A percentile compares a stretch with the other conserved stretches of the same genome.
These are phyloP conservation scores for Cyrtorhinus lividipennis DNA, from an alignment of 1,140 invertebrate genomes.

Conservation along the genomic window DNA sequence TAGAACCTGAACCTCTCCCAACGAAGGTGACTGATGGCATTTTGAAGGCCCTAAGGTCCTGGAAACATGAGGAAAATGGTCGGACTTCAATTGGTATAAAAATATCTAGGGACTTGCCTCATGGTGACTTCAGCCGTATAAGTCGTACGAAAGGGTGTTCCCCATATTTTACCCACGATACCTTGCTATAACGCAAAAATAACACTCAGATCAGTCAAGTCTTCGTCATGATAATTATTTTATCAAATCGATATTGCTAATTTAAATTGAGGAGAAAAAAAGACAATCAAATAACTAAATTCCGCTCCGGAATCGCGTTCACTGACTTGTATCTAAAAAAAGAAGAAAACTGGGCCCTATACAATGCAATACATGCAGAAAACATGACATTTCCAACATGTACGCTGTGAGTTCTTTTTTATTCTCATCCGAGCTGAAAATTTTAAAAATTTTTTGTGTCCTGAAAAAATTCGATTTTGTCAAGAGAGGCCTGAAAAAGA, in stretches of 20 bases:
- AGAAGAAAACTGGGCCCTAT: not conserved
- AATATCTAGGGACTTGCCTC: slow-evolving; percentile 21
- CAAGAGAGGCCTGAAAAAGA: not conserved
- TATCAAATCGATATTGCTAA: slow-evolving; percentile 11
- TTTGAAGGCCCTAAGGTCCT: slow-evolving; percentile 7
- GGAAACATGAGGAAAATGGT: slow-evolving; percentile 14
- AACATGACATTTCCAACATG: too few species aligned
- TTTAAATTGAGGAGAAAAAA: slow-evolving; percentile 17
- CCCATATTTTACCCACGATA: slow-evolving; percentile 26
- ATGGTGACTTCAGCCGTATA: slow-evolving; percentile 16
- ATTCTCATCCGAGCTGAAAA: not conserved
- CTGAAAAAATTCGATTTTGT: not conserved
- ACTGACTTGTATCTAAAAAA: too few species aligned
- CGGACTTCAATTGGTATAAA: slow-evolving; percentile 12
- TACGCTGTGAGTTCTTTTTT: not conserved
- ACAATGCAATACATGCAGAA: not conserved
- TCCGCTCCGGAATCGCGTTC: too few species aligned
- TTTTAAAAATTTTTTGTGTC: not conserved
- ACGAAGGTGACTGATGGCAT: slow-evolving; percentile 17
- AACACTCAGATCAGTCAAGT: slow-evolving; percentile 21
- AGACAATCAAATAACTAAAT: not conserved
- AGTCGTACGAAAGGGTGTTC: slow-evolving; percentile 15
- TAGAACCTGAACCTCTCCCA: too few species aligned
- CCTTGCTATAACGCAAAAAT: slow-evolving; percentile 34
- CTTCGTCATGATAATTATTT: too few species aligned